These are phyloP conservation scores for Callyntrura sp. DNA, from an alignment of 2,888 invertebrate genomes.

Conservation along the genomic window DNA sequence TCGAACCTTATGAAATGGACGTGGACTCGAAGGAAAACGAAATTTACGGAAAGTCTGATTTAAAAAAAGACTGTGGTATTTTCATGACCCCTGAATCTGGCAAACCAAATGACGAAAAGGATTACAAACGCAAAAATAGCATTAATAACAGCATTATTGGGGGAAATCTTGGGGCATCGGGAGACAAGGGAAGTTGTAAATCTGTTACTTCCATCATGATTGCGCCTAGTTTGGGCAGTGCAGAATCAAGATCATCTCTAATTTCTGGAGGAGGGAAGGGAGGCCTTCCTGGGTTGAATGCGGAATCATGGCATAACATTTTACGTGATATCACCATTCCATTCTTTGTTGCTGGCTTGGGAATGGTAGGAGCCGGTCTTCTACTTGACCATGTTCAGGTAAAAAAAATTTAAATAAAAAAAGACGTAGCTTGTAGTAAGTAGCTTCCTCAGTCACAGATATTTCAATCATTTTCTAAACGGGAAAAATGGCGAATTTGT, in stretches of 20 bases:
- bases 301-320: constrained; percentile 77
- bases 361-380: constrained; percentile 81
- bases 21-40: constrained; percentile 64
- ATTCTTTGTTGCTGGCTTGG: constrained; percentile 80
- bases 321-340: constrained; percentile 77
- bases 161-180: constrained; percentile 64
- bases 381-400: constrained; percentile 79
- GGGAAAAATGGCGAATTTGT: constrained; percentile 89
- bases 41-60: constrained; percentile 56
- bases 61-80: constrained; percentile 61
- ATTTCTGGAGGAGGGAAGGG: constrained; percentile 75
- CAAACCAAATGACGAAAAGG: constrained; percentile 41
- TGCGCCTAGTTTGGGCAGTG: constrained; percentile 68
- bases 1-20: constrained; percentile 74
- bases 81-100: constrained; percentile 78
- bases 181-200: constrained; percentile 74
- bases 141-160: constrained; percentile 68
- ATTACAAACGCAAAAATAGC: constrained; percentile 50
- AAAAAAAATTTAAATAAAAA: neutral
- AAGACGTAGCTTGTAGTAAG: neutral
- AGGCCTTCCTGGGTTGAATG: constrained; percentile 54
- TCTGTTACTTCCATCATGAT: constrained; percentile 73
- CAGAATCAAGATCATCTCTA: constrained; percentile 76
- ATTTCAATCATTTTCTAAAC: too few species aligned
- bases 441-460: too few species aligned